Conservation (phyloP, 2,888 invertebrate species). For the Standfussiana lucernea region DNA sequence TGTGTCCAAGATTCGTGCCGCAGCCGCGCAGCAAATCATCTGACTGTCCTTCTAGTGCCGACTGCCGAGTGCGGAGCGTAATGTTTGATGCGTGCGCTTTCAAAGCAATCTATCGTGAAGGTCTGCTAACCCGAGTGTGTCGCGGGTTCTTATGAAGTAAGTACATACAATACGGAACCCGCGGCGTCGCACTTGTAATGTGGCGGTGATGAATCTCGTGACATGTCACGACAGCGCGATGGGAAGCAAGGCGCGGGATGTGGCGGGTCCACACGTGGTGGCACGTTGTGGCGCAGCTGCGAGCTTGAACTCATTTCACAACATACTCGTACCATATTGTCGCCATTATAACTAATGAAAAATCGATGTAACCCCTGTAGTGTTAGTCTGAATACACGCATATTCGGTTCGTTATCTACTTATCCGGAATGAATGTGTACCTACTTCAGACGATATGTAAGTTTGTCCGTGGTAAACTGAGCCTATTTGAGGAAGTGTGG, state of each 20-base stretch:
- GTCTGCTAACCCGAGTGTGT: not conserved
- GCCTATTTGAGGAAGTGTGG: not conserved
- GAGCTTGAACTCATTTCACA: too few relatives aligned
- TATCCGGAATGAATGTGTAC: not conserved
- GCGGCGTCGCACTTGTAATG: slow-evolving; percentile 7
- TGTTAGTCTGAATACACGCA: not conserved
- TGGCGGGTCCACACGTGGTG: slow-evolving; percentile 4
- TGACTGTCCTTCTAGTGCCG: not conserved
- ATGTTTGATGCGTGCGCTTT: slow-evolving; percentile 1
- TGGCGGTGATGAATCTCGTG: slow-evolving; percentile 5
- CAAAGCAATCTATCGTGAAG: slow-evolving; percentile 23
- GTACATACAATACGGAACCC: not conserved
- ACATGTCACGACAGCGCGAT: slow-evolving; percentile 27
- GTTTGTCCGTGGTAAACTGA: slow-evolving; percentile 10
- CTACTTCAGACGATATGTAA: slow-evolving; percentile 8
- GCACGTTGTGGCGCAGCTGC: not conserved
- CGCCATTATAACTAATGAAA: not conserved
- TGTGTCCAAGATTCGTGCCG: slow-evolving; percentile 13
- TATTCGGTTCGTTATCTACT: slow-evolving; percentile 3
- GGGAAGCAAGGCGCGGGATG: slow-evolving; percentile 13
- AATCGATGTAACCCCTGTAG: not conserved
- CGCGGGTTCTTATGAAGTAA: not conserved
- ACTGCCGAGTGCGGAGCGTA: not conserved
- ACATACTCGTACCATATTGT: too few relatives aligned
- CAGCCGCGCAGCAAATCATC: slow-evolving; percentile 1